These are phyloP conservation scores for Megalurothrips usitatus DNA, from an alignment of 2,888 invertebrate genomes.

Conservation along the genomic window DNA sequence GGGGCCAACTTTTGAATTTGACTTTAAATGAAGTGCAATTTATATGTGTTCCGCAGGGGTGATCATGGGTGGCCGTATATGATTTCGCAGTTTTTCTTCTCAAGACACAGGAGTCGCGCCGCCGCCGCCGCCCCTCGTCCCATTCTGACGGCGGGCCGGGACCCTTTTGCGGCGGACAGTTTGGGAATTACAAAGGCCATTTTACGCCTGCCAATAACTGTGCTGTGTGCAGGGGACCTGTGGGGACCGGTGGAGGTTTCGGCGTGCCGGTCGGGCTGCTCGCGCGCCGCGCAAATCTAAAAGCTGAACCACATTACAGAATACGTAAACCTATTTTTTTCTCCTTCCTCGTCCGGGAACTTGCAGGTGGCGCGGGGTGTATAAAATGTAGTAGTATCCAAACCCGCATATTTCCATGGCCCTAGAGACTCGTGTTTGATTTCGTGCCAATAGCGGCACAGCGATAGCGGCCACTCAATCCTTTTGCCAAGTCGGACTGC, in stretches of 20 bases:
- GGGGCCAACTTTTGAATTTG: conserved; percentile 9
- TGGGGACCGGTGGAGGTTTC: background rate
- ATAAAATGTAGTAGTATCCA: background rate
- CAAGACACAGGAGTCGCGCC: no score
- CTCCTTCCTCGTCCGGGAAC: no score
- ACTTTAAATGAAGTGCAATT: conserved; percentile 25
- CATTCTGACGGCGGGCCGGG: no score
- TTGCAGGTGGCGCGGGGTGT: no score
- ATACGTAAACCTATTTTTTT: background rate
- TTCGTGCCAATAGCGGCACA: background rate
- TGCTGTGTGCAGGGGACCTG: no score
- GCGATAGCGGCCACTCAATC: no score
- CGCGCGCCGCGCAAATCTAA: background rate
- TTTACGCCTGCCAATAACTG: background rate
- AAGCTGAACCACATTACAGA: no score
- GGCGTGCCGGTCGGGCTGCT: background rate
- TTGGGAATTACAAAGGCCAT: no score
- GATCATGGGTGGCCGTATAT: background rate
- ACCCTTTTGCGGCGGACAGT: no score
- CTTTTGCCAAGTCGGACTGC: no score
- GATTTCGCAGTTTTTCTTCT: no score
- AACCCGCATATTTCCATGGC: background rate
- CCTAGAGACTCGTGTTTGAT: background rate
- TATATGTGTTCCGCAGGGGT: conserved; percentile 14
- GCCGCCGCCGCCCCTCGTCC: no score